Base-by-base conservation (phyloP, 2,113 vertebrate species). In the Centropristis striata region DNA sequence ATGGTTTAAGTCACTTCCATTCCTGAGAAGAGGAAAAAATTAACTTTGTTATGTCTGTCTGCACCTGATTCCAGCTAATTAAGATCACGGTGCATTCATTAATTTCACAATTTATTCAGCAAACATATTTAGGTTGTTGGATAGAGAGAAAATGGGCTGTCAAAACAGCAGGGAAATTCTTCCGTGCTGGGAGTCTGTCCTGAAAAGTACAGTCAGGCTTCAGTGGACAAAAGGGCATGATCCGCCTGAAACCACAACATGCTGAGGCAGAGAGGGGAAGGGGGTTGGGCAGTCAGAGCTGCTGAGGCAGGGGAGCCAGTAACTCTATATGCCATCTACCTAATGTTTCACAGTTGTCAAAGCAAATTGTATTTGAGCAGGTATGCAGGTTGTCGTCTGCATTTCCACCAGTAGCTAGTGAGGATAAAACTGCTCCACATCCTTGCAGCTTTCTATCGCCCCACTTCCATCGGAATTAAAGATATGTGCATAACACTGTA, bases 161-260 rank as follows among this genome's bases (percentile, higher is more conserved):
- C 51, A 65, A 86, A 71, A 41, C 70, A 86, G 21, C 64, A 70
- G 72, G 75, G 75, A 73, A 88, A 90, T 89, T 85, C 68, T 74
- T 77, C 74, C 72, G 65, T 66, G 18, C 51, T 80, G 66, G 23
- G 78, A 58, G 63, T 46, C 69, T 49, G 82, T 69, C 65, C 80
- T 74, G 78, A 78, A 87, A 85, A 90, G 88, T 91, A 81, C 79
- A 90, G 88, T 60, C 74, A 79, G 70, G 85, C 81, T 81, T 27
- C 72, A 83, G 59, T 76, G 84, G 84, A 91, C 87, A 90, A 91
- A 89, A 90, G 86, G 88, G 63, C 83, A 85, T 59, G 78, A 86
- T 88, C 89, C 50, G 86, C 74, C 72, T 80, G 58, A 85, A 80
- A 87, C 77, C 88, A 90, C 88, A 92, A 89, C 88, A 92, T 49